phyloP scores from a whole-genome alignment of 2,113 vertebrate species.

The Callocephalon fimbriatum region DNA sequence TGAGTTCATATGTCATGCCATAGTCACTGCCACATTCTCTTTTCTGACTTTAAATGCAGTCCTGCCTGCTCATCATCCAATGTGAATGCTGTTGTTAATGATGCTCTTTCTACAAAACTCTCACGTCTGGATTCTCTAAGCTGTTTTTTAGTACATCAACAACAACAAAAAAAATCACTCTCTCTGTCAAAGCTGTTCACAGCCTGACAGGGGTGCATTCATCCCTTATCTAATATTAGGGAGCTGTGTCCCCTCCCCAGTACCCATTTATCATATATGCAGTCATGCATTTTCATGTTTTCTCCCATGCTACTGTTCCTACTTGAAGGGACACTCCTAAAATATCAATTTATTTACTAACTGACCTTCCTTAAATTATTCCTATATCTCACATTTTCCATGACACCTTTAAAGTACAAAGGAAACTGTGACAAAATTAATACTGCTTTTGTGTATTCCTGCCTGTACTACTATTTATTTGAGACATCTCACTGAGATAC shows the following conservation, averaged over 20 bases:
- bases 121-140: neutral
- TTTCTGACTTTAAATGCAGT: neutral
- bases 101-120: neutral
- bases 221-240: neutral
- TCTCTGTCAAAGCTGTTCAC: neutral
- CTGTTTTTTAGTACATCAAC: neutral
- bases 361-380: neutral
- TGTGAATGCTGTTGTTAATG: neutral
- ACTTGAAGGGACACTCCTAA: neutral
- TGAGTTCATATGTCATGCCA: neutral
- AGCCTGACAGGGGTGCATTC: neutral
- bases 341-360: neutral
- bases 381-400: neutral
- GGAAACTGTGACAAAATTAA: neutral
- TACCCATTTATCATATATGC: neutral
- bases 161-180: neutral
- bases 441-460: rapidly evolving
- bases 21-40: neutral
- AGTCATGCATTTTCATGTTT: neutral
- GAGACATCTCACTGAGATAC: neutral
- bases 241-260: neutral
- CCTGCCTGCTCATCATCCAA: neutral
- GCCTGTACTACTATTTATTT: neutral
- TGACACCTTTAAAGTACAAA: neutral
- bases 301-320: neutral